Evolutionary conservation across 1,140 invertebrate genomes (phyloP), one percentile per base, ranked within the genome.

Genomic region (Oscheius sp.): DNA sequence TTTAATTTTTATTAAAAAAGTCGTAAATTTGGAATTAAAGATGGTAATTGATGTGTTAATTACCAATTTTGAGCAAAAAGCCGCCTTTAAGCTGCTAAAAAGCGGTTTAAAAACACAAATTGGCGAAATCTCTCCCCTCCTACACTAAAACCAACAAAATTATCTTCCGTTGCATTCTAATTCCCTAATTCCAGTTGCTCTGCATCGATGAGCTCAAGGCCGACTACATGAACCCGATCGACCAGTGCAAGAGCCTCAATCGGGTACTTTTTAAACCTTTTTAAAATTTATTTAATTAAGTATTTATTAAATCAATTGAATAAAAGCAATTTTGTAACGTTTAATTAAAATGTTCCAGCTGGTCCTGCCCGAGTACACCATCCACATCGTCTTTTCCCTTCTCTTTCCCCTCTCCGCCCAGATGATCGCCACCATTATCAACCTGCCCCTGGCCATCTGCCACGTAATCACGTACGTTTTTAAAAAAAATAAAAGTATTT

Each of bases 151-250:
- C n/a, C n/a, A n/a, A n/a, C n/a, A n/a, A n/a, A n/a, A n/a, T n/a
- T n/a, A n/a, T n/a, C n/a, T n/a, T n/a, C n/a, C n/a, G n/a, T n/a
- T n/a, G n/a, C n/a, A n/a, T n/a, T n/a, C n/a, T n/a, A n/a, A n/a
- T n/a, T n/a, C n/a, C n/a, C n/a, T n/a, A n/a, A n/a, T 87, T 88
- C 46, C 84, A 93, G 91, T 90, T 93, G 28, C 98, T 99, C 87
- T 93, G 94, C n/a, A 97, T 99, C 85, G 96, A 99, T 89, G 97
- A 99, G 88, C 87, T 99, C 66, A 97, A 96, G 88, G 98, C 94
- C 61, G 96, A 98, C 83, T 97, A 98, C 86, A 99, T 98, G 88
- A 98, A 99, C 89, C 96, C 96, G 20, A 98, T 99, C 79, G 95
- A 99, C 85, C 95, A 98, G 84, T 99, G 96, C 85, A 93, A 94